These are phyloP conservation scores for Hystrix brachyura DNA, from an alignment of 2,113 vertebrate genomes.

Conservation along the genomic window DNA sequence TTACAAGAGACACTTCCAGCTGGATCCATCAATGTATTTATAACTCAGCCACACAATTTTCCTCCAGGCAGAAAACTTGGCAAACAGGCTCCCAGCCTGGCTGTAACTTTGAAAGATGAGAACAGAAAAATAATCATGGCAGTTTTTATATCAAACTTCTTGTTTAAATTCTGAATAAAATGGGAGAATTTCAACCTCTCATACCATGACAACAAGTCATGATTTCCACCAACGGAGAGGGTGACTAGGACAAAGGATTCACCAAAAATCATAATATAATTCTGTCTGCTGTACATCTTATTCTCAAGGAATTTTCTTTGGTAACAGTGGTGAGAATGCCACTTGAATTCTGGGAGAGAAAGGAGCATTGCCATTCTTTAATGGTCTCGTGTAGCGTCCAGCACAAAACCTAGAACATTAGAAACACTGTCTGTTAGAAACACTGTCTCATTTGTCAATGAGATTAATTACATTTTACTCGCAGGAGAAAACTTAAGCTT, in stretches of 20 bases:
- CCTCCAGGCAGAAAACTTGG: slow-evolving; percentile 83
- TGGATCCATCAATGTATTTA: slow-evolving; percentile 86
- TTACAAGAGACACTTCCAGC: slow-evolving; percentile 83
- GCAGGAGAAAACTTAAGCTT: neutral
- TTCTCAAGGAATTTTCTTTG: neutral
- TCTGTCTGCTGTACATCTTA: neutral
- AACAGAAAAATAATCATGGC: slow-evolving; percentile 66
- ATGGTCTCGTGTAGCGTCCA: neutral
- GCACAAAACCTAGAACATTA: neutral
- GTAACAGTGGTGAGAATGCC: neutral
- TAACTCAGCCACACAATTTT: slow-evolving; percentile 85
- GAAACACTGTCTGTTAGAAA: no score
- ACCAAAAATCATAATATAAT: neutral
- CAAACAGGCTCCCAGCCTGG: slow-evolving; percentile 72
- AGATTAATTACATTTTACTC: neutral
- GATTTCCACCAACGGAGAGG: neutral
- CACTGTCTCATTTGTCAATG: neutral
- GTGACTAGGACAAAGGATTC: neutral
- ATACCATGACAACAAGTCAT: neutral
- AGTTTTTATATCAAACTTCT: slow-evolving; percentile 76
- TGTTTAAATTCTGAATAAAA: slow-evolving; percentile 62
- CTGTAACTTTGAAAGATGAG: slow-evolving; percentile 73
- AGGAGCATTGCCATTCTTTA: neutral
- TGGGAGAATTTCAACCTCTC: slow-evolving; percentile 47
- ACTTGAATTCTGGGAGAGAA: neutral